phyloP scores from a whole-genome alignment of 2,888 invertebrate species.

The Clistopyga incitator region DNA sequence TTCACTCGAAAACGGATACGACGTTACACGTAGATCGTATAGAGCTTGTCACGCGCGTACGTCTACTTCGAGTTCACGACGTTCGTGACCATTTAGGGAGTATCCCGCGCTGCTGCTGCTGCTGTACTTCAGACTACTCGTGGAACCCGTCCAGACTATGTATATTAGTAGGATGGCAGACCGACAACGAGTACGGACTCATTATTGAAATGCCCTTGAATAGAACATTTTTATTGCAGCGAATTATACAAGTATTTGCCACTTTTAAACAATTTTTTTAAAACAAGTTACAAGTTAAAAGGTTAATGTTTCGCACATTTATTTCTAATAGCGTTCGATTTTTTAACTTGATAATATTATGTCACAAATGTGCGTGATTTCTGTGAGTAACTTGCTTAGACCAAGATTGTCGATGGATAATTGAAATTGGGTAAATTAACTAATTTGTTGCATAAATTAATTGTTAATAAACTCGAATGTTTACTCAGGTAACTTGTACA shows the following conservation, averaged over 20 bases:
- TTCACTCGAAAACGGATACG: slow-evolving; percentile 17
- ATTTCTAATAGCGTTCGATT: not conserved
- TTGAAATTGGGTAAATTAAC: too few relatives aligned
- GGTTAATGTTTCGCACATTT: not conserved
- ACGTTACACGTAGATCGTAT: not conserved
- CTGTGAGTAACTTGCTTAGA: not conserved
- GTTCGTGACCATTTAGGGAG: slow-evolving; percentile 56
- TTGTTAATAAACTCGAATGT: too few relatives aligned
- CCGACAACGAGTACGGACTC: not conserved
- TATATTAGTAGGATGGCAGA: not conserved
- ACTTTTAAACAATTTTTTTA: too few relatives aligned
- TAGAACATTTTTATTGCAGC: not conserved
- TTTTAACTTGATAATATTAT: not conserved
- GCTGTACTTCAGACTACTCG: slow-evolving; percentile 47
- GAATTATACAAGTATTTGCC: not conserved
- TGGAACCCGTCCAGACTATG: slow-evolving; percentile 54
- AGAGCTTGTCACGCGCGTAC: slow-evolving; percentile 8
- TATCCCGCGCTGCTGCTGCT: slow-evolving; percentile 43
- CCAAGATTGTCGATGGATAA: not conserved
- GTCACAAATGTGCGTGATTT: not conserved
- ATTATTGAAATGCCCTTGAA: slow-evolving; percentile 21
- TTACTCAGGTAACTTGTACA: too few relatives aligned
- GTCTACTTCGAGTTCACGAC: slow-evolving; percentile 29
- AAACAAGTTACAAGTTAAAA: not conserved
- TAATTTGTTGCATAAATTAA: too few relatives aligned